Conservation (phyloP, 2,113 vertebrate species). For the Orycteropus afer region DNA sequence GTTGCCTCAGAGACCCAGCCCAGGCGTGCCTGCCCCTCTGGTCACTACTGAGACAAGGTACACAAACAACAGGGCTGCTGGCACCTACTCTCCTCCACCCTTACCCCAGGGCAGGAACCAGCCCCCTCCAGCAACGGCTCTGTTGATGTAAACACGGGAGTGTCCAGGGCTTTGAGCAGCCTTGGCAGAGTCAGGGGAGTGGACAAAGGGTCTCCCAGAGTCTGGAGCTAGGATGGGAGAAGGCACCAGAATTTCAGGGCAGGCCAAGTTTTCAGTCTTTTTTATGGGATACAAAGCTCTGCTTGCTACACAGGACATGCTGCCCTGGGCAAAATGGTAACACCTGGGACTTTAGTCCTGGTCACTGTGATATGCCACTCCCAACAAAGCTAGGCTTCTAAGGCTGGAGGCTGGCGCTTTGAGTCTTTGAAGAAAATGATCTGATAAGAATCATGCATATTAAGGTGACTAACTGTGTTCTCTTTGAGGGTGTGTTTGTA, state of each 20-base stretch:
- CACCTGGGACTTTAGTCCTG: neutral
- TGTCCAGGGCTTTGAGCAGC: neutral
- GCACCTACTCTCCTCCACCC: constrained; percentile 48
- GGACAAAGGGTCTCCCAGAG: constrained; percentile 11
- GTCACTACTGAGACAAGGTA: constrained; percentile 83
- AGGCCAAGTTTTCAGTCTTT: neutral
- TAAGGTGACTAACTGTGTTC: constrained; percentile 59
- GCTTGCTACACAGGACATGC: neutral
- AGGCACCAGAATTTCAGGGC: neutral
- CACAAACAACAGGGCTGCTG: constrained; percentile 60
- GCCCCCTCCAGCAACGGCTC: neutral
- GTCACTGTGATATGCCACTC: neutral
- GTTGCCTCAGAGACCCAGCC: constrained; percentile 82
- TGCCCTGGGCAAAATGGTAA: neutral
- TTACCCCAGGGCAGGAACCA: constrained; percentile 26
- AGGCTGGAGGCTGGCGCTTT: neutral
- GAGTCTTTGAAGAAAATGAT: constrained; percentile 43
- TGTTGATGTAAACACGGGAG: constrained; percentile 72
- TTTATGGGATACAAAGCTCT: neutral
- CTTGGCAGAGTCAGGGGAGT: neutral
- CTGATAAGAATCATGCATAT: constrained; percentile 52
- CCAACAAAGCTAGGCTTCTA: accelerated
- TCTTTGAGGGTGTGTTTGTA: constrained; percentile 1
- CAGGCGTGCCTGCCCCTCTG: constrained; percentile 58
- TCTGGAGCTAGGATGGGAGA: neutral